phyloP scores from a whole-genome alignment of 1,140 invertebrate species.

The Musca domestica region DNA sequence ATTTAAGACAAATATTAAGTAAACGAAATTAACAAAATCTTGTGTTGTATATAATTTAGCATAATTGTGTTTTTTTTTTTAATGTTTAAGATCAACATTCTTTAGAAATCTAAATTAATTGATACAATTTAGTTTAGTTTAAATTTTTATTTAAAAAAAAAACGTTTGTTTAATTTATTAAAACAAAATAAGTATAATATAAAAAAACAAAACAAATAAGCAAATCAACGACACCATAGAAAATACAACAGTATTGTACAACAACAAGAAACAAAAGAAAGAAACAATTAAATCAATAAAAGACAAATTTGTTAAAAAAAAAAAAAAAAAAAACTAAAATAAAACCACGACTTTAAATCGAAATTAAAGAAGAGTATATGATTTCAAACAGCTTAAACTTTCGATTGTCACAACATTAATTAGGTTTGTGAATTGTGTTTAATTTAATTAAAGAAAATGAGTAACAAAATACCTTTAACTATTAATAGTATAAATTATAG shows the following conservation, averaged over 20 bases:
- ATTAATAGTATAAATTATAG: constrained; percentile 12
- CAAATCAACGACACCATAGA: constrained; percentile 19
- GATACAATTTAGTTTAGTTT: not conserved
- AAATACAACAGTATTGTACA: constrained; percentile 22
- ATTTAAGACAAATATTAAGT: too few species aligned
- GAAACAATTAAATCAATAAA: not conserved
- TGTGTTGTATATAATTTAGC: too few species aligned
- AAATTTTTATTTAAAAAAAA: not conserved
- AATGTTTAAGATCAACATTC: not conserved
- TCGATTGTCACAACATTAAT: constrained; percentile 1
- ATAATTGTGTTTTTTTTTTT: not conserved
- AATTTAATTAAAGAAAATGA: not conserved
- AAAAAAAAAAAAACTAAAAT: not conserved
- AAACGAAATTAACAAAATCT: too few species aligned
- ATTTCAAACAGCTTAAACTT: too few species aligned
- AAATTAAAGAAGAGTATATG: too few species aligned
- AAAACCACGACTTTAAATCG: too few species aligned
- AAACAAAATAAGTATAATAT: not conserved
- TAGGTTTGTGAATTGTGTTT: not conserved
- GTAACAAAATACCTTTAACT: too few species aligned
- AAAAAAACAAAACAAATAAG: not conserved
- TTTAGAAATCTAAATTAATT: not conserved
- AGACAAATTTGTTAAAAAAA: not conserved
- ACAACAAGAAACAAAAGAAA: not conserved
- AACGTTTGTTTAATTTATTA: constrained; percentile 3